Evolutionary conservation across 2,888 invertebrate genomes (phyloP), one percentile per base, ranked within the genome.

Genomic region (Eristalis arbustorum): DNA sequence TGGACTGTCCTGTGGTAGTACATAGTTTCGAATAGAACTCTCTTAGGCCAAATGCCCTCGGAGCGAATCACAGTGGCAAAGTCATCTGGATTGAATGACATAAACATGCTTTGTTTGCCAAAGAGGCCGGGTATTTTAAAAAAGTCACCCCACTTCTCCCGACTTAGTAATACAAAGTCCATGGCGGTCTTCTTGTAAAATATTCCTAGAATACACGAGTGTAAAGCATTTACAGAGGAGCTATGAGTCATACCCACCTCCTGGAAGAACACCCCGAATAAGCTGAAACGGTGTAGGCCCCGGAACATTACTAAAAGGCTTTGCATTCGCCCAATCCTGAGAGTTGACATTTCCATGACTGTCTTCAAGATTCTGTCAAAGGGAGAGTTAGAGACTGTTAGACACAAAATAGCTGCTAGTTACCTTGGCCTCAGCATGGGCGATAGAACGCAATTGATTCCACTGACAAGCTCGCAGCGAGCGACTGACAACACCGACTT

Each of bases 21-120:
- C 25, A 94, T 89, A 0, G 92, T 89, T n/a, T 93, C 92, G 31
- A 93, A 88, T 2, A 91, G 89, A 31, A 8, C 10, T 68, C 94
- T 90, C 3, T 88, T 69, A 0, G 94, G 94, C 91, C 93, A 93
- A 3, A 88, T 80, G 4, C 94, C 94, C 89, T 94, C 93, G 13
- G 92, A 90, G 28, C 94, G 91, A 88, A 91, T 92, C 68, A 94
- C 89, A 89, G 91, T 91, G 88, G 93, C 92, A 62, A 94, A 93
- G 88, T 94, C 93, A n/a, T 93, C 93, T 1, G 94, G 93, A 89
- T 94, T 92, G 88, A 93, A 94, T 6, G 93, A 88, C 3, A 93
- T 88, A 1, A 94, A 90, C 14, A 93, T 88, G 59, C 89, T 84
- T 1, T 87, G 72, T 83, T 89, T 88, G 0, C 91, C 91, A 57